Base-by-base conservation (phyloP, 2,888 invertebrate genomes). In the Lymantria monacha region DNA sequence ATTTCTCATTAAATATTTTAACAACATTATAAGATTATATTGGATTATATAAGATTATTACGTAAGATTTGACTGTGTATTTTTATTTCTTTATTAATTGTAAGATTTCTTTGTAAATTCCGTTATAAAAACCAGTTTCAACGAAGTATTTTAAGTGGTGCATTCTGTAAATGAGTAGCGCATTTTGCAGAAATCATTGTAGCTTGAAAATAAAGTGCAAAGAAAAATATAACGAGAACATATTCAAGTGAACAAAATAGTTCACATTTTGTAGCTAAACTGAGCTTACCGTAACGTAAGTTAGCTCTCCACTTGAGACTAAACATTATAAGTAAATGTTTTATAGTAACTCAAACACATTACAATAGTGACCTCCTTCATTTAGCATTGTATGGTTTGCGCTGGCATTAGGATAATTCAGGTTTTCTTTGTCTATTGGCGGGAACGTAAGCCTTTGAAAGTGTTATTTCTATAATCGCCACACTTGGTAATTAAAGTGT, bases 261-360 rank as follows among this genome's bases (percentile, higher is more conserved):
- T 47, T 40, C 40, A 47, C 49, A 44, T 49, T 44, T 44, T 49
- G 53, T 49, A 49, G 49, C 46, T 45, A 52, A 42, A 45, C 46
- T 41, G 44, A 49, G 43, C 22, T 22, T 22, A 22, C 22, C 22
- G 22, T 22, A 22, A 2, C 22, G 2, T 22, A 22, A 22, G 3
- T 22, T 22, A 22, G 5, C 22, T 22, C 5, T 22, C 2, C 22
- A 22, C 5, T 22, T 22, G 22, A 22, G 22, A 22, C 5, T 22
- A 22, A 22, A 22, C 22, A 22, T 22, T 22, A 22, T 22, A 22
- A 22, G 22, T 22, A 22, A 22, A 22, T 22, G 22, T 22, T 22
- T 22, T 5, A 22, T 22, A 22, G 22, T 3, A 22, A 22, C 5
- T 22, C 22, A 22, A 22, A 5, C 22, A n/a, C n/a, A n/a, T n/a